Percentiles rank a stretch among this genome's conserved stretches.
These are phyloP conservation scores for Drosophila takahashii DNA, from an alignment of 1,140 invertebrate species.

Conservation along the genomic window DNA sequence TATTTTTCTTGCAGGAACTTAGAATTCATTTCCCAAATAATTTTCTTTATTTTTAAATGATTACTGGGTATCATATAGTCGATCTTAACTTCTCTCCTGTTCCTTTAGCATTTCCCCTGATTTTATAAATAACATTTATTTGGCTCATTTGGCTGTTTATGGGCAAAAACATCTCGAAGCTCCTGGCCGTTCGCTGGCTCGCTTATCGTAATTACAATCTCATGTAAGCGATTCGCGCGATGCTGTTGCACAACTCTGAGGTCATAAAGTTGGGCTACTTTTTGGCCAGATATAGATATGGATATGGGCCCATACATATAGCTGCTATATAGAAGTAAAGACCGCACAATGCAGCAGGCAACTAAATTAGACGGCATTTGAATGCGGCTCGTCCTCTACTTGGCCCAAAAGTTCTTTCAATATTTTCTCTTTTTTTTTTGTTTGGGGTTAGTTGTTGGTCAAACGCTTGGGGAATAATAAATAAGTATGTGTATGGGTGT, in stretches of 20 bases:
- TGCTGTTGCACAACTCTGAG: slow-evolving; percentile 78
- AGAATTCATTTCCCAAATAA: too few species aligned
- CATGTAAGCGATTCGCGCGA: slow-evolving; percentile 78
- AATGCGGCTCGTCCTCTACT: slow-evolving; percentile 56
- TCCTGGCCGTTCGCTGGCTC: slow-evolving; percentile 40
- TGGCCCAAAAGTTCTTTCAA: slow-evolving; percentile 37
- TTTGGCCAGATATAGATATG: slow-evolving; percentile 32
- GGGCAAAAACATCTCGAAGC: slow-evolving; percentile 57
- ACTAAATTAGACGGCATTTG: slow-evolving; percentile 80
- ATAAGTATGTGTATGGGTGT: slow-evolving; percentile 58
- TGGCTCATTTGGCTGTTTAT: slow-evolving; percentile 82
- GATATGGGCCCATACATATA: neutral
- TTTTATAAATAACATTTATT: slow-evolving; percentile 81
- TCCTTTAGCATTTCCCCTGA: slow-evolving; percentile 33
- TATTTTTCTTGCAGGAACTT: too few species aligned
- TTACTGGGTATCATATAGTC: neutral
- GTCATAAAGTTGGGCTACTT: slow-evolving; percentile 70
- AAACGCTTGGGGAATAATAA: slow-evolving; percentile 83
- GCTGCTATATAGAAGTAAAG: neutral
- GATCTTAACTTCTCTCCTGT: too few species aligned
- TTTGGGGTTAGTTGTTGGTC: slow-evolving; percentile 75
- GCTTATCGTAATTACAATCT: slow-evolving; percentile 82
- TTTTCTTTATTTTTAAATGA: too few species aligned
- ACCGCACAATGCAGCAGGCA: slow-evolving; percentile 66
- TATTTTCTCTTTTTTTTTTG: slow-evolving; percentile 14